These are phyloP conservation scores for Lissonota sp. DNA, from an alignment of 2,888 invertebrate genomes.

Conservation along the genomic window DNA sequence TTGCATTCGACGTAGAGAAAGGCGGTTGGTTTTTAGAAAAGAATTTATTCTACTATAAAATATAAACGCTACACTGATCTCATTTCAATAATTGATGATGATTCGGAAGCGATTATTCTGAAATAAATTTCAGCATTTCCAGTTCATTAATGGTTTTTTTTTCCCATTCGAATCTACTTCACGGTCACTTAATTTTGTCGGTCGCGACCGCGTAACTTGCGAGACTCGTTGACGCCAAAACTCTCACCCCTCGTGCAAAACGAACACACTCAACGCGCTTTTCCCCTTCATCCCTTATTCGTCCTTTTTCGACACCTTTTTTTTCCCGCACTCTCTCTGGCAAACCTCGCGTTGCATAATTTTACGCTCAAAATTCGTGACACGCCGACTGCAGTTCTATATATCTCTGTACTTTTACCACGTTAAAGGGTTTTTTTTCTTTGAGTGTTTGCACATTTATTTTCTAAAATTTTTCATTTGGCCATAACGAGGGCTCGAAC, in stretches of 20 bases:
- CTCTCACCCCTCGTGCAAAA: constrained; percentile 9
- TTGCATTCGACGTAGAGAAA: too few species aligned
- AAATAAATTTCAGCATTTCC: too few species aligned
- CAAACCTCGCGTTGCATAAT: background rate
- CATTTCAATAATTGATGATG: too few species aligned
- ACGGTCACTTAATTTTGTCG: constrained; percentile 38
- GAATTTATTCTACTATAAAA: too few species aligned
- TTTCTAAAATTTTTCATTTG: background rate
- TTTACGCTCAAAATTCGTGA: background rate
- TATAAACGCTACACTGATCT: too few species aligned
- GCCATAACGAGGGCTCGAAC: too few species aligned
- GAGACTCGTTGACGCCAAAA: constrained; percentile 7
- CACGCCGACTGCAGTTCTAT: too few species aligned
- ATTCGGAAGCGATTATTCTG: too few species aligned
- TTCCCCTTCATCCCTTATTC: too few species aligned
- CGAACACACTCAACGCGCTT: background rate
- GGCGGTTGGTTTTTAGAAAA: too few species aligned
- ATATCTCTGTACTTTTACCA: background rate
- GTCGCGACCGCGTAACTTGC: constrained; percentile 16
- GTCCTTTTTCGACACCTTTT: background rate
- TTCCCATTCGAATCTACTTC: background rate
- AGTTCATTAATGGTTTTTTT: too few species aligned
- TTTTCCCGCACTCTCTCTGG: background rate
- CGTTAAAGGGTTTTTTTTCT: background rate
- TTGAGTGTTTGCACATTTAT: background rate